phyloP scores from a whole-genome alignment of 2,113 vertebrate genomes.

The Smithornis capensis region DNA sequence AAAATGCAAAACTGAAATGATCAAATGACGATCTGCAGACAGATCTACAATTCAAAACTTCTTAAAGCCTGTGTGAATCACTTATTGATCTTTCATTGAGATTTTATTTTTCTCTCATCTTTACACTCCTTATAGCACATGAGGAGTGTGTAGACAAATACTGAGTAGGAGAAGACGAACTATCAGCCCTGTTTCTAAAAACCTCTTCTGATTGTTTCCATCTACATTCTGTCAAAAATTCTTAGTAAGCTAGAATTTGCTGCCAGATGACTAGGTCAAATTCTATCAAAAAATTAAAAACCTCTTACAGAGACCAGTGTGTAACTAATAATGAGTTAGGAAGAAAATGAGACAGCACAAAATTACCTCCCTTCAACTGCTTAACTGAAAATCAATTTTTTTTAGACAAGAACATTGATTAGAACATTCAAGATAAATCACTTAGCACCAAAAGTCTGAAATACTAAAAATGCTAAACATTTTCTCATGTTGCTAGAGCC shows the following conservation, averaged over 20 bases:
- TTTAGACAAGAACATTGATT: conserved; percentile 4
- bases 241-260: not conserved
- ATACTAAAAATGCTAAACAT: not conserved
- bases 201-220: not conserved
- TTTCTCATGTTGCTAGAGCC: not conserved
- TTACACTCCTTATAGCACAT: not conserved
- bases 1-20: not conserved
- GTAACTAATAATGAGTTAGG: not conserved
- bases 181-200: not conserved
- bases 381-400: conserved; percentile 33
- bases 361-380: not conserved
- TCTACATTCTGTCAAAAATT: not conserved
- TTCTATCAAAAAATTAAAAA: not conserved
- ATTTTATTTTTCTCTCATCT: not conserved
- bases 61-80: not conserved
- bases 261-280: not conserved
- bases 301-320: not conserved
- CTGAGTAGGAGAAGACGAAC: not conserved
- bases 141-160: not conserved
- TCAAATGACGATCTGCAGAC: not conserved
- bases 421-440: not conserved
- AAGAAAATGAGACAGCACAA: not conserved
- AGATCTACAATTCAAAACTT: not conserved
- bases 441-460: not conserved
- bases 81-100: not conserved